Percentiles rank a stretch among this genome's conserved stretches.
phyloP scores from a whole-genome alignment of 1,140 invertebrate genomes.

The Aphidius ervi region DNA sequence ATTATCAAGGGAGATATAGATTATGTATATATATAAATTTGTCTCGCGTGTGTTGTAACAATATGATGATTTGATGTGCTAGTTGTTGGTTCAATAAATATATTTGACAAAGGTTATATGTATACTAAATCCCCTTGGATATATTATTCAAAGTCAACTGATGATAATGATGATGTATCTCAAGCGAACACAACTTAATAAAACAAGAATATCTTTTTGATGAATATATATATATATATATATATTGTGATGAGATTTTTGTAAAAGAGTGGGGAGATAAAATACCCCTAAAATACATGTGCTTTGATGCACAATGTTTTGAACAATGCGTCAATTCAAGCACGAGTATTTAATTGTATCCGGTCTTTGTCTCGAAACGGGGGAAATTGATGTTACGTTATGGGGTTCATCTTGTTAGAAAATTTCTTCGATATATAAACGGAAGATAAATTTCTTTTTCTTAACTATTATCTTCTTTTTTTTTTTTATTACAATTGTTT shows the following conservation, averaged over 20 bases:
- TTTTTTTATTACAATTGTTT: too few relatives aligned
- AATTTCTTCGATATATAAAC: neutral
- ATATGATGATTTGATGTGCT: constrained; percentile 3
- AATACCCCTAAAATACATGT: constrained; percentile 11
- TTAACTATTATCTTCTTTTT: neutral
- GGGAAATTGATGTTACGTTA: neutral
- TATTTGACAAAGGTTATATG: neutral
- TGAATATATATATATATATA: constrained; percentile 22
- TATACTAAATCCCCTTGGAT: neutral
- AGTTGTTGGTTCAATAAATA: constrained; percentile 38
- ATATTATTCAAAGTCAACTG: constrained; percentile 29
- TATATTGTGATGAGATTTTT: constrained; percentile 14
- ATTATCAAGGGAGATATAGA: too few relatives aligned
- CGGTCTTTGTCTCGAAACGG: constrained; percentile 22
- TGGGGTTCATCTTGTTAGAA: constrained; percentile 8
- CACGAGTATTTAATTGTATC: constrained; percentile 44
- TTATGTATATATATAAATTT: constrained; percentile 27
- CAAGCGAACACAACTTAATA: constrained; percentile 25
- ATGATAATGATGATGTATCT: constrained; percentile 20
- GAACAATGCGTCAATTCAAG: constrained; percentile 40
- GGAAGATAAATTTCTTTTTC: constrained; percentile 9
- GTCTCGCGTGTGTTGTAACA: constrained; percentile 33
- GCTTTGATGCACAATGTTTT: constrained; percentile 9
- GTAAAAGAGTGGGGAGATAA: neutral
- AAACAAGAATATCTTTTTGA: constrained; percentile 1